Conservation (phyloP, 2,888 invertebrate species). For the Platycnemis pennipes region DNA sequence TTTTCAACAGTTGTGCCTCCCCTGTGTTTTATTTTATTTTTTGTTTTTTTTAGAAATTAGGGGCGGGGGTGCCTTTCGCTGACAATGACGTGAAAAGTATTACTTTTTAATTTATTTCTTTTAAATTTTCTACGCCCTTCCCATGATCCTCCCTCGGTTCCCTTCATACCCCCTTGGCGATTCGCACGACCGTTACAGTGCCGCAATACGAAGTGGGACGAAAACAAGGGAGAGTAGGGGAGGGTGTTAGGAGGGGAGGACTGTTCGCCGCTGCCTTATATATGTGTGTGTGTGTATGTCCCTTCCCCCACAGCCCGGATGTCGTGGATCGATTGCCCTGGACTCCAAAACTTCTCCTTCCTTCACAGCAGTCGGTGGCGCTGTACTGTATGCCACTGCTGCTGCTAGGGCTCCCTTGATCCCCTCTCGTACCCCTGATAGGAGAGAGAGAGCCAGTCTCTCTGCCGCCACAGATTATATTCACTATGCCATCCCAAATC, state of each 20-base stretch:
- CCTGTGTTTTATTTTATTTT: not conserved
- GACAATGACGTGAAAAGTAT: not conserved
- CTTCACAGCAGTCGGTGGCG: not conserved
- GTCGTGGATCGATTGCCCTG: conserved; percentile 60
- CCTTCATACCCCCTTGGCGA: not conserved
- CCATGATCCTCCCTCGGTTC: not conserved
- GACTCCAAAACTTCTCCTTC: not conserved
- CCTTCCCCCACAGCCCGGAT: conserved; percentile 13
- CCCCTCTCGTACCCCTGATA: not conserved
- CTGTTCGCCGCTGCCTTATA: not conserved
- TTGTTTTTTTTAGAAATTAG: not conserved
- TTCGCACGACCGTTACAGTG: conserved; percentile 58
- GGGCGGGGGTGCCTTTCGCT: not conserved
- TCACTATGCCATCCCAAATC: not conserved
- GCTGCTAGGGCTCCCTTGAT: not conserved
- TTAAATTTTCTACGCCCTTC: not conserved
- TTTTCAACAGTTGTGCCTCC: not conserved
- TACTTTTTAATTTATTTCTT: not conserved
- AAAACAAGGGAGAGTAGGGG: conserved; percentile 38
- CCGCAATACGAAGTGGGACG: conserved; percentile 64
- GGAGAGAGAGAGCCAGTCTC: not conserved
- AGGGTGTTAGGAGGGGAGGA: not conserved
- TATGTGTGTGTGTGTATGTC: not conserved
- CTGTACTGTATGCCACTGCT: not conserved
- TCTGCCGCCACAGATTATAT: not conserved